Evolutionary conservation across 2,888 invertebrate species (phyloP).

Genomic region (Gandaritis pyraliata): DNA sequence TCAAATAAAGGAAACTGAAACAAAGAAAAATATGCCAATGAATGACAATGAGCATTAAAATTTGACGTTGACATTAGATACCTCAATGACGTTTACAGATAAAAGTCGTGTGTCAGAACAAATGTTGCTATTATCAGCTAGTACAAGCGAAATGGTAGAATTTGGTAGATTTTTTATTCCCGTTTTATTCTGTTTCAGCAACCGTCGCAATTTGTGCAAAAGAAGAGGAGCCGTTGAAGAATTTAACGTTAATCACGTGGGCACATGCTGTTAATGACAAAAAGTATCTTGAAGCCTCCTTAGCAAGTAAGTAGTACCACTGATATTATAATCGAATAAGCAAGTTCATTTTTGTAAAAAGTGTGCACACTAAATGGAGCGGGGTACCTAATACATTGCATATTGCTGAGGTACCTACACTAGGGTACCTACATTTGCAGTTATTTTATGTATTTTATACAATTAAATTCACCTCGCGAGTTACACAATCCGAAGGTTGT

Average conservation of each 20-base stretch:
- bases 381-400: too few species aligned
- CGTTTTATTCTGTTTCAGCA: conserved; percentile 55
- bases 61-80: conserved; percentile 12
- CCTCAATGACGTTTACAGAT: conserved; percentile 9
- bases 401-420: too few species aligned
- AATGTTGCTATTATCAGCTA: conserved; percentile 28
- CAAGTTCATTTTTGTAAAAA: too few species aligned
- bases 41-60: too few species aligned
- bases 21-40: not conserved
- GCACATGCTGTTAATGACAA: conserved; percentile 93
- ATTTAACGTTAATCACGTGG: conserved; percentile 91
- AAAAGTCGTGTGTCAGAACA: not conserved
- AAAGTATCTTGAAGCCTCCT: conserved; percentile 84
- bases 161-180: conserved; percentile 25
- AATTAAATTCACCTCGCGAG: not conserved
- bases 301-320: conserved; percentile 85
- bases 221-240: conserved; percentile 73
- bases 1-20: not conserved
- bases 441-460: conserved; percentile 4
- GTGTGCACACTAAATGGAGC: too few species aligned
- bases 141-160: conserved; percentile 8
- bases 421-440: not conserved
- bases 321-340: too few species aligned
- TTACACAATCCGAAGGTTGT: not conserved
- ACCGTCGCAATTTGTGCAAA: conserved; percentile 64